Percentiles rank a stretch among this genome's conserved stretches.
phyloP scores from a whole-genome alignment of 1,140 invertebrate genomes.

The Anastatus disparis region DNA sequence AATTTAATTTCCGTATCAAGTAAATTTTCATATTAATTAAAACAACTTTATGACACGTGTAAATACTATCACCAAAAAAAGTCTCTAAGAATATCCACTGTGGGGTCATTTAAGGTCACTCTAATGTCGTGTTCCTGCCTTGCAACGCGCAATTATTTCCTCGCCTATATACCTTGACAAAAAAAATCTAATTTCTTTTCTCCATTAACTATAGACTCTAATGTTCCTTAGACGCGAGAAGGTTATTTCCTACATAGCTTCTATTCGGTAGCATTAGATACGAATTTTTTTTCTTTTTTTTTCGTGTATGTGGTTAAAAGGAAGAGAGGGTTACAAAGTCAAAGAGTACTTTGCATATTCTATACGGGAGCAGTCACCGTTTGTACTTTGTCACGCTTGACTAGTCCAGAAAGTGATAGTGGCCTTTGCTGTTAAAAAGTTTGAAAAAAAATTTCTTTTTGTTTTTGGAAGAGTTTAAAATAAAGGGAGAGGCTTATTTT shows the following conservation, averaged over 20 bases:
- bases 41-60: too few relatives aligned
- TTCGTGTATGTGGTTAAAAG: background rate
- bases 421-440: too few relatives aligned
- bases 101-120: slow-evolving; percentile 49
- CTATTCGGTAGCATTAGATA: background rate
- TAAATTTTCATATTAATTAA: too few relatives aligned
- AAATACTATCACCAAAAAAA: too few relatives aligned
- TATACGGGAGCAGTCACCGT: background rate
- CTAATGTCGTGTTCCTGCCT: slow-evolving; percentile 56
- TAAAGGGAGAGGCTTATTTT: background rate
- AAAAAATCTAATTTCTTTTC: slow-evolving; percentile 31
- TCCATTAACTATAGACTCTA: slow-evolving; percentile 35
- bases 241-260: too few relatives aligned
- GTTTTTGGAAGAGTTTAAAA: background rate
- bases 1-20: too few relatives aligned
- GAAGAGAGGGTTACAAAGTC: background rate
- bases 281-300: too few relatives aligned
- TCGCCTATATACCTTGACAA: slow-evolving; percentile 34
- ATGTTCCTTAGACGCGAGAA: slow-evolving; percentile 13
- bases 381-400: slow-evolving; percentile 56
- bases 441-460: too few relatives aligned
- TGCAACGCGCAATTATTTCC: slow-evolving; percentile 60
- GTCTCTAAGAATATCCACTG: too few relatives aligned
- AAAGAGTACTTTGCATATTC: slow-evolving; percentile 56
- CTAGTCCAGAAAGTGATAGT: slow-evolving; percentile 58